Base-by-base conservation (phyloP, 2,888 invertebrate species). In the Trissolcus japonicus region DNA sequence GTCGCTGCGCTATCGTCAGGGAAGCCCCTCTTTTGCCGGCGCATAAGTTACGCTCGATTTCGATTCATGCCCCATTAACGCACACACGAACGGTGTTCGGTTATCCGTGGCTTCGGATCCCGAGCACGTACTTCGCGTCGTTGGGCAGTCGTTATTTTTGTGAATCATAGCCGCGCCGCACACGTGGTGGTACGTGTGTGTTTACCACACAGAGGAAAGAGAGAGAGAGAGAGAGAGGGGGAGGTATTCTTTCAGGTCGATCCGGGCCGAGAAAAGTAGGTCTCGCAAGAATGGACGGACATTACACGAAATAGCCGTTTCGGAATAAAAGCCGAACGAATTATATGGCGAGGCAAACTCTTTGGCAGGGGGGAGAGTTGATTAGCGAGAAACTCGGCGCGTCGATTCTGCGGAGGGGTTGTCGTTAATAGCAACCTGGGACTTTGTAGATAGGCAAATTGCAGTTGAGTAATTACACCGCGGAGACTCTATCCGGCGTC, bases 1-100 rank as follows among this genome's bases (percentile, higher is more conserved):
- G 55, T 40, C 25, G 40, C 54, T 48, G 13, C 43, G 62, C 56
- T 71, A 71, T 71, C 61, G 43, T 41, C 2, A 14, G 57, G 56
- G 41, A 50, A 66, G 14, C 51, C 62, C 61, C 60, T 57, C 56
- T 76, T 71, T 73, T 51, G 55, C 53, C 73, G 55, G 46, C 56
- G 63, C 62, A 69, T 74, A 69, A 73, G 61, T 78, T 68, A 78
- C 74, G 69, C 74, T 78, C 69, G 66, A 78, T 69, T 68, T 78
- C 78, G 78, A 78, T 78, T 78, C 78, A 73, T 74, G 78, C 69
- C 57, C 78, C 77, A 77, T 77, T 77, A 77, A 77, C 66, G 73
- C 61, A 65, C 68, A 68, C 72, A 57, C 50, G 55, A 54, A 60
- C 53, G 4, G 61, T 53, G 14, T 51, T 17, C 35, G 77, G 56